phyloP scores from a whole-genome alignment of 2,888 invertebrate genomes.

The Pristionchus exspectatus region DNA sequence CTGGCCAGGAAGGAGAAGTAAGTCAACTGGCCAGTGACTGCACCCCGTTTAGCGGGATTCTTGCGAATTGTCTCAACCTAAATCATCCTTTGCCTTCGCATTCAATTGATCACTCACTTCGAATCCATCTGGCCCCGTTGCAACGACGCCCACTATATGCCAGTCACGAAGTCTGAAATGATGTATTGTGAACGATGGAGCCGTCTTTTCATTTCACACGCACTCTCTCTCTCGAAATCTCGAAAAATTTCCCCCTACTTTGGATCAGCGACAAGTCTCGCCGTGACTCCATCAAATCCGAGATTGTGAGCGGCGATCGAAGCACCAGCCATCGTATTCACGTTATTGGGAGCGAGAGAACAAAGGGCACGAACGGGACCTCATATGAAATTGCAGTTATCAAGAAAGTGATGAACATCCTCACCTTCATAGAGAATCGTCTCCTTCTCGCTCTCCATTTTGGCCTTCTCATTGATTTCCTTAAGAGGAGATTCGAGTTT shows the following conservation, averaged over 20 bases:
- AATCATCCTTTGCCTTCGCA: neutral
- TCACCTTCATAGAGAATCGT: conserved; percentile 81
- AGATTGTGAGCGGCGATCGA: conserved; percentile 81
- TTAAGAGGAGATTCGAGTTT: conserved; percentile 81
- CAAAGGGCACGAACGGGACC: conserved; percentile 82
- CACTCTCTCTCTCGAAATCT: neutral
- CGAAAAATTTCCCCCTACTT: conserved; percentile 75
- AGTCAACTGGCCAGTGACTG: conserved; percentile 82
- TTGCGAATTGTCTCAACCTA: conserved; percentile 79
- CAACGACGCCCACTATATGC: conserved; percentile 82
- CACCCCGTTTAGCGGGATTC: conserved; percentile 82
- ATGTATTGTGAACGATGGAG: neutral
- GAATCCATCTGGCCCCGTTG: conserved; percentile 67
- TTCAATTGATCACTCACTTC: conserved; percentile 68
- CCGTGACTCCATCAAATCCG: conserved; percentile 82
- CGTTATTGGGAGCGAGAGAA: conserved; percentile 83
- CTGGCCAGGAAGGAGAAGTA: conserved; percentile 82
- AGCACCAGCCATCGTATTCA: conserved; percentile 83
- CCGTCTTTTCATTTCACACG: neutral
- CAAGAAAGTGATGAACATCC: neutral
- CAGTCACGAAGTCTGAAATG: conserved; percentile 80
- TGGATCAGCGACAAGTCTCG: conserved; percentile 82
- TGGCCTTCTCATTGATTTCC: conserved; percentile 78
- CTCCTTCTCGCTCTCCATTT: conserved; percentile 73
- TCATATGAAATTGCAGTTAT: conserved; percentile 61